Base-by-base conservation (phyloP, 2,888 invertebrate genomes). In the Atrina japonica region DNA sequence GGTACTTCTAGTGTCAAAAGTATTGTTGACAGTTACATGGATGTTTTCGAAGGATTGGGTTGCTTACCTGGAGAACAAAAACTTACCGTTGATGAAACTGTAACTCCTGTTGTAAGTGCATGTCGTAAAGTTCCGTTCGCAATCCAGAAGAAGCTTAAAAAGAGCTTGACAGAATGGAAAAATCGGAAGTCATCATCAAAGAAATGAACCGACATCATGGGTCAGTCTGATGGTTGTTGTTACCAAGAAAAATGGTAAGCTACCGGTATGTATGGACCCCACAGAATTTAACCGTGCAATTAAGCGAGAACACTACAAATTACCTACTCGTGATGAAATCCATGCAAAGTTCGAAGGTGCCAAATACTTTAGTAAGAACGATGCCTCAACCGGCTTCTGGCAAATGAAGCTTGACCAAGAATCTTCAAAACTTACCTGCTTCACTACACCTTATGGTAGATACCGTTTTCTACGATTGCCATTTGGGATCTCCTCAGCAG, bases 171-270 rank as follows among this genome's bases (percentile, higher is more conserved):
- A n/a, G n/a, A n/a, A n/a, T n/a, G n/a, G n/a, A n/a, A n/a, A n/a
- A n/a, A n/a, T 55, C 16, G 66, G 47, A 29, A n/a, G 69, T 76
- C 5, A 76, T 79, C 23, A 23, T 21, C 16, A 73, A 56, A 64
- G 66, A 75, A 41, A 50, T 21, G 66, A 75, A 18, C 75, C 69
- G 16, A 80, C 77, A 14, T 75, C 69, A 11, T 80, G 78, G 80
- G 75, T 80, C n/a, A 77, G 47, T 65, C 68, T 68, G 2, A 30
- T 79, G 23, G 76, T 77, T 1, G 66, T 73, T 6, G 49, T 49
- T 49, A 7, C 9, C 49, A 41, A 41, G 41, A 41, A 41, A 41
- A 41, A 41, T 41, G 41, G 9, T 41, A 41, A 41, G 14, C 41
- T 41, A 14, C 41, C 9, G 14, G 41, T 41, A 41, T 49, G 11